Evolutionary conservation across 2,113 vertebrate species (phyloP).

Genomic region (Anoura caudifer): DNA sequence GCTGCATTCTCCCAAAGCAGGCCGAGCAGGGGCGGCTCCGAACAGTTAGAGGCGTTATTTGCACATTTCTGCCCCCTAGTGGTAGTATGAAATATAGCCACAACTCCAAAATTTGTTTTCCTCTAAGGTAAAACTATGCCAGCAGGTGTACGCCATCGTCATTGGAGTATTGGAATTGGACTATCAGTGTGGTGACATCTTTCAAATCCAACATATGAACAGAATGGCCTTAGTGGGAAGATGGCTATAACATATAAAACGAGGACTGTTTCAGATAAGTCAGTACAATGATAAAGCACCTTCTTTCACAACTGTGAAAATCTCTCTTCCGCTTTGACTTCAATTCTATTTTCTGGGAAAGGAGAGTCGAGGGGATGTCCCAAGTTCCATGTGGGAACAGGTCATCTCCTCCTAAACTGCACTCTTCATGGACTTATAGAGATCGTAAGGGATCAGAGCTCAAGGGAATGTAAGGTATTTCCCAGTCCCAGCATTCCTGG

Average conservation of each 20-base stretch:
- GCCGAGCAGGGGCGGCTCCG: background rate
- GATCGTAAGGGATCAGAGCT: background rate
- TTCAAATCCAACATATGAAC: background rate
- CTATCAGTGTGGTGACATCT: background rate
- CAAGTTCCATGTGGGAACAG: too few species aligned
- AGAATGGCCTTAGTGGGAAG: background rate
- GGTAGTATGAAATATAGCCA: background rate
- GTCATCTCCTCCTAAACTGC: background rate
- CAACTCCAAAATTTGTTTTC: background rate
- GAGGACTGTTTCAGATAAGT: background rate
- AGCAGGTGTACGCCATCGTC: background rate
- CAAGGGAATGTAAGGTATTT: background rate
- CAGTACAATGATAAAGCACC: too few species aligned
- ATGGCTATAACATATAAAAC: background rate
- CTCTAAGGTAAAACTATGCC: background rate
- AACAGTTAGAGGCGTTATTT: background rate
- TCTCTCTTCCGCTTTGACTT: too few species aligned
- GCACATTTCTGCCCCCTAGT: conserved; percentile 70
- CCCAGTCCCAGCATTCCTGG: background rate
- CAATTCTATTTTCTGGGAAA: too few species aligned
- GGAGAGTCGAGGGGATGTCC: too few species aligned
- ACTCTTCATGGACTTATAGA: background rate
- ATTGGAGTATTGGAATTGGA: fast-evolving
- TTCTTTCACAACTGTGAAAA: background rate
- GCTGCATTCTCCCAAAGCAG: background rate